Conservation (phyloP, 2,797 vertebrate genomes). For the Rhinoraja longicauda region DNA sequence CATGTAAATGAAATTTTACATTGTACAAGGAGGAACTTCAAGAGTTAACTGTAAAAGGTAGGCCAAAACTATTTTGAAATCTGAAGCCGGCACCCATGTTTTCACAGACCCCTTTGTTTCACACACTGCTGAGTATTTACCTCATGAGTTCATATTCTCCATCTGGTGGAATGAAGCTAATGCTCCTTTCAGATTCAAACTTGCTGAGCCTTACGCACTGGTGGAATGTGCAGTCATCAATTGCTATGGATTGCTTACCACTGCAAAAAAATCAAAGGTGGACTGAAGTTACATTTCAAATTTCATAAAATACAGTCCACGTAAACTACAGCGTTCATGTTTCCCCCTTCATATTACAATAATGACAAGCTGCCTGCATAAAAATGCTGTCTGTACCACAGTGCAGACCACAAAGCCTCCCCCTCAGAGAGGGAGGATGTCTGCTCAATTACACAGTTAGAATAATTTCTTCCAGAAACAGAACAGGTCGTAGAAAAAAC, state of each 20-base stretch:
- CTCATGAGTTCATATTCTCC: constrained; percentile 99
- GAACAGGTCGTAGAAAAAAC: not conserved
- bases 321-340: not conserved
- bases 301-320: not conserved
- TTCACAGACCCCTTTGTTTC: not conserved
- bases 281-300: constrained; percentile 36
- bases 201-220: constrained; percentile 83
- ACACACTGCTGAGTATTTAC: constrained; percentile 51
- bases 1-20: too few relatives aligned
- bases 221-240: constrained; percentile 72
- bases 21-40: not conserved
- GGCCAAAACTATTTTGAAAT: not conserved
- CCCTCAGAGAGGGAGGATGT: not conserved
- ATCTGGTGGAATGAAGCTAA: constrained; percentile 98
- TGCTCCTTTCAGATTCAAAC: constrained; percentile 97
- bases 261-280: constrained; percentile 57
- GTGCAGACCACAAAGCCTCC: not conserved
- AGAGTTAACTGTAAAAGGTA: not conserved
- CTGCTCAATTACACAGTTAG: not conserved
- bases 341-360: not conserved
- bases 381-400: not conserved
- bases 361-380: not conserved
- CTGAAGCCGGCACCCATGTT: not conserved
- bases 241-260: constrained; percentile 86
- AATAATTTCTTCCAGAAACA: not conserved